Evolutionary conservation across 2,797 vertebrate genomes (phyloP).

Genomic region (Phrynocephalus forsythii): DNA sequence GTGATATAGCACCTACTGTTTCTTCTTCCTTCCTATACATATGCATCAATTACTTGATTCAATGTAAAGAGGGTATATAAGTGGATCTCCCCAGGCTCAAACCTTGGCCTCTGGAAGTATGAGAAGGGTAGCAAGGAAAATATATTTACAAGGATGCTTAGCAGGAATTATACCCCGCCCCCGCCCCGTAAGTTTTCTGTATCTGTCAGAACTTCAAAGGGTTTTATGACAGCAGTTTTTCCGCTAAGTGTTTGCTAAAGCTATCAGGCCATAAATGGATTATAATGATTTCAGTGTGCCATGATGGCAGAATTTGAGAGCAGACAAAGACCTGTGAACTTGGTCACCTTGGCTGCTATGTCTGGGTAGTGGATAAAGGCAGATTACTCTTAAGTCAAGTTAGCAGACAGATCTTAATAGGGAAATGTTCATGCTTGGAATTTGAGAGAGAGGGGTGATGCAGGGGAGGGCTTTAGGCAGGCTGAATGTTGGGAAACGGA

Average conservation of each 20-base stretch:
- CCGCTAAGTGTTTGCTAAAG: background rate
- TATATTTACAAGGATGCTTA: background rate
- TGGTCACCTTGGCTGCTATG: background rate
- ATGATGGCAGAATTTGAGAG: background rate
- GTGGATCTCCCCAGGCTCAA: no score
- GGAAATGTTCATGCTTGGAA: conserved; percentile 33
- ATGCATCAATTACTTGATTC: no score
- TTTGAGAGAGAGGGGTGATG: conserved; percentile 30
- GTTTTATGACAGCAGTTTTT: conserved; percentile 7
- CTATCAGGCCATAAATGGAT: background rate
- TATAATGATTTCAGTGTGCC: background rate
- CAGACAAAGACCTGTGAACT: background rate
- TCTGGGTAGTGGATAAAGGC: conserved; percentile 7
- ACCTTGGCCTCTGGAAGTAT: no score
- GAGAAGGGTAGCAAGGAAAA: background rate
- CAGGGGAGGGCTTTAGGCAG: background rate
- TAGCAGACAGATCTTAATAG: conserved; percentile 25
- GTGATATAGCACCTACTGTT: no score
- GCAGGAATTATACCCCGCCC: no score
- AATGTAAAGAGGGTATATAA: no score
- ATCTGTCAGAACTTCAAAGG: background rate
- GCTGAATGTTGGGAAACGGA: background rate
- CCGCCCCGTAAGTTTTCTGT: background rate
- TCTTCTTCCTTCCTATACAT: no score
- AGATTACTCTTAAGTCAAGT: conserved; percentile 23